These are phyloP conservation scores for Anas platyrhynchos DNA, from an alignment of 2,113 vertebrate species.

Conservation along the genomic window DNA sequence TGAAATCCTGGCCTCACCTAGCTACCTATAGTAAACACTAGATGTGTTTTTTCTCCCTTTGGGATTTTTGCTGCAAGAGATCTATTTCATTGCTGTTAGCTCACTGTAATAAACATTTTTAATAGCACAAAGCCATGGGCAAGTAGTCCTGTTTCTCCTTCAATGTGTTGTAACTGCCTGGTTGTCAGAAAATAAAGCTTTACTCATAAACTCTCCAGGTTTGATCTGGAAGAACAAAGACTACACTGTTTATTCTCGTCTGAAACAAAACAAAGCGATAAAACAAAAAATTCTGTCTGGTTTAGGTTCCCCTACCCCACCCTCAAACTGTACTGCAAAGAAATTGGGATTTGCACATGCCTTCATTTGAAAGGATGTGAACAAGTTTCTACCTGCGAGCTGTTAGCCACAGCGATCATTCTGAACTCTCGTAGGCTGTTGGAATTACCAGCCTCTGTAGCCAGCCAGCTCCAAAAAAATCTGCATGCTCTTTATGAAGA, in stretches of 20 bases:
- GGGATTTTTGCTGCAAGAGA: not conserved
- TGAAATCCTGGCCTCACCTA: slow-evolving; percentile 20
- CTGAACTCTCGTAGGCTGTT: not conserved
- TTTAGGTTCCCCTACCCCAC: not conserved
- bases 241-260: not conserved
- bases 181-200: slow-evolving; percentile 8
- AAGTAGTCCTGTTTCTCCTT: slow-evolving; percentile 10
- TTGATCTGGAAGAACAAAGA: slow-evolving; percentile 43
- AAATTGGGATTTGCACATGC: not conserved
- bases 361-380: not conserved
- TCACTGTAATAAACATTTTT: slow-evolving; percentile 32
- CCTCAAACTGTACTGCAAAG: not conserved
- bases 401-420: not conserved
- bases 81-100: not conserved
- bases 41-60: not conserved
- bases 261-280: not conserved
- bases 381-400: not conserved
- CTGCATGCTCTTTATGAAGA: not conserved
- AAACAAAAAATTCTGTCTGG: not conserved
- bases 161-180: slow-evolving; percentile 19
- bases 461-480: not conserved
- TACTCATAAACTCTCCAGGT: slow-evolving; percentile 20
- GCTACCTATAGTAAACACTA: not conserved
- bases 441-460: not conserved
- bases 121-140: slow-evolving; percentile 18